phyloP scores from a whole-genome alignment of 2,888 invertebrate genomes.

The Colletes collaris region DNA sequence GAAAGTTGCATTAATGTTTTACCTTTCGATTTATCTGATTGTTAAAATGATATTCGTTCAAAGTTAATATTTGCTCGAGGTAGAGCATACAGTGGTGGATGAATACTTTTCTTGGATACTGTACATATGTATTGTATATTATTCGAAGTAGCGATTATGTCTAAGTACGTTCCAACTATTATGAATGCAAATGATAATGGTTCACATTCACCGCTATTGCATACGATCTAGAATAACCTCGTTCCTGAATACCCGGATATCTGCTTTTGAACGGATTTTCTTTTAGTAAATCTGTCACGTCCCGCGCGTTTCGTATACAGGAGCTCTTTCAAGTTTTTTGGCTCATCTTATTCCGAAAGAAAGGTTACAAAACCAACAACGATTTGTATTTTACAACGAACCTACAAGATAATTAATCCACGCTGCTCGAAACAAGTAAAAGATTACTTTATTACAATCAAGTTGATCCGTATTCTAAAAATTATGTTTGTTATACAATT shows the following conservation, averaged over 20 bases:
- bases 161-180: slow-evolving; percentile 36
- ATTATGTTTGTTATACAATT: no score
- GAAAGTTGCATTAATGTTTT: no score
- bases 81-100: no score
- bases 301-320: slow-evolving; percentile 15
- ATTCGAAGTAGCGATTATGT: slow-evolving; percentile 37
- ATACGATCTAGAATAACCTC: slow-evolving; percentile 44
- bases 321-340: background rate
- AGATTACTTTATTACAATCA: no score
- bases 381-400: no score
- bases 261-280: slow-evolving; percentile 24
- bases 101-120: slow-evolving; percentile 21
- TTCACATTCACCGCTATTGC: slow-evolving; percentile 44
- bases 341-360: background rate
- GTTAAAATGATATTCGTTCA: no score
- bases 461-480: no score
- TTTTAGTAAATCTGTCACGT: slow-evolving; percentile 38
- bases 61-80: no score
- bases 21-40: no score
- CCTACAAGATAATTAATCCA: no score
- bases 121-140: slow-evolving; percentile 22
- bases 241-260: slow-evolving; percentile 29
- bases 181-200: slow-evolving; percentile 55
- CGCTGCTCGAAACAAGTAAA: no score
- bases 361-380: background rate